Evolutionary conservation across 2,888 invertebrate species (phyloP), one percentile per base, ranked within the genome.

Genomic region (Phaedon cochleariae): DNA sequence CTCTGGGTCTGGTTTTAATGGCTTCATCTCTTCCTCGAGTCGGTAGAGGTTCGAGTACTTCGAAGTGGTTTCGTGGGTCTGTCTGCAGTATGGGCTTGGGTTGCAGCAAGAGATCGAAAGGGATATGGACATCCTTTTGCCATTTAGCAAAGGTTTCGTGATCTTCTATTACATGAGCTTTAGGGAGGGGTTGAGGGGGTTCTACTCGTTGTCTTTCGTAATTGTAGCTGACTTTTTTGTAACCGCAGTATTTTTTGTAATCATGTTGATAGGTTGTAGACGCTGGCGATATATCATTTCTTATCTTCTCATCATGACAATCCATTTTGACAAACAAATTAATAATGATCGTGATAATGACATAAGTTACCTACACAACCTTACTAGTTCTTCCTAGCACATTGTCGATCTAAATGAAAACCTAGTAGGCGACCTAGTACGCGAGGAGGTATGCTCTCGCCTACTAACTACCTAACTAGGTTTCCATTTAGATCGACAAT

Each of bases 1-100:
- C 65, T n/a, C 80, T 74, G 2, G 82, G 82, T 65, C 82, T 75
- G 3, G 77, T 81, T 72, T 77, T 81, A 5, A 78, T 76, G 1
- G 74, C 78, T 59, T 80, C 76, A 26, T 78, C 74, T 64, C 69
- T 70, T 1, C 66, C 65, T 22, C 61, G 65, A 52, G 71, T 67
- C 0, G 68, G 71, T n/a, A 74, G 31, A 17, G 70, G 65, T 29
- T 68, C 63, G n/a, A 68, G 34, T 48, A 57, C 59, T 41, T 70
- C 55, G 62, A 76, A 74, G 12, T 72, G 71, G 48, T 63, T 64
- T 26, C 73, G 66, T 2, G 81, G 81, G 67, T 80, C 69, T 3
- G 77, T 77, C 22, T 76, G 73, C 2, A 80, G 59, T 21, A 81
- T 82, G 5, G 80, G 79, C 62, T 81, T 80, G 0, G 78, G 77